Base-by-base conservation (phyloP, 2,797 vertebrate species). In the Etheostoma perlongum region DNA sequence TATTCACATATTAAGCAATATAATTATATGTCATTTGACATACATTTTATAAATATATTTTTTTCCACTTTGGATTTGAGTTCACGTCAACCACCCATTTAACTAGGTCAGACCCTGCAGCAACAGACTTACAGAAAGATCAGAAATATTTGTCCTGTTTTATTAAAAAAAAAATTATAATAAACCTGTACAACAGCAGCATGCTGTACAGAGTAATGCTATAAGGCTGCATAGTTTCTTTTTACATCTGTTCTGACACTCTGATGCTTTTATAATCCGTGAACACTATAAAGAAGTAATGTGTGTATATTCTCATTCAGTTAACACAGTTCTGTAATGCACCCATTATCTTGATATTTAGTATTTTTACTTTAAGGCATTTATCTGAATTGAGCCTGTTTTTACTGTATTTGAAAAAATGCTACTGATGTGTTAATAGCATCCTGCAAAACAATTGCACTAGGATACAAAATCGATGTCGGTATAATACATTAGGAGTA, bases 41-140 rank as follows among this genome's bases (percentile, higher is more conserved):
- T n/a, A n/a, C n/a, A n/a, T n/a, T n/a, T n/a, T n/a, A n/a, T n/a
- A n/a, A n/a, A n/a, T n/a, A n/a, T n/a, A n/a, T n/a, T n/a, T n/a
- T n/a, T n/a, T n/a, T n/a, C n/a, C n/a, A n/a, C n/a, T n/a, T n/a
- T n/a, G n/a, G n/a, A n/a, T n/a, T n/a, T n/a, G n/a, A n/a, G n/a
- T n/a, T n/a, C n/a, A n/a, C n/a, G n/a, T n/a, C n/a, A n/a, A n/a
- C n/a, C n/a, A n/a, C n/a, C n/a, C n/a, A n/a, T n/a, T 75, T 72
- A 91, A 88, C 66, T 92, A 70, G 88, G 88, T 87, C 88, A 86
- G 61, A 78, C 10, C 78, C 83, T 70, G 71, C 68, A 85, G 84
- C 58, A 66, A 57, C 49, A 69, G 49, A 72, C 72, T 74, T 54
- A 27, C 7, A 12, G 44, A 67, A 40, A 71, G 57, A 74, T 71